Evolutionary conservation across 2,797 vertebrate genomes (phyloP), one percentile per base, ranked within the genome.

Genomic region (Chelonia mydas): DNA sequence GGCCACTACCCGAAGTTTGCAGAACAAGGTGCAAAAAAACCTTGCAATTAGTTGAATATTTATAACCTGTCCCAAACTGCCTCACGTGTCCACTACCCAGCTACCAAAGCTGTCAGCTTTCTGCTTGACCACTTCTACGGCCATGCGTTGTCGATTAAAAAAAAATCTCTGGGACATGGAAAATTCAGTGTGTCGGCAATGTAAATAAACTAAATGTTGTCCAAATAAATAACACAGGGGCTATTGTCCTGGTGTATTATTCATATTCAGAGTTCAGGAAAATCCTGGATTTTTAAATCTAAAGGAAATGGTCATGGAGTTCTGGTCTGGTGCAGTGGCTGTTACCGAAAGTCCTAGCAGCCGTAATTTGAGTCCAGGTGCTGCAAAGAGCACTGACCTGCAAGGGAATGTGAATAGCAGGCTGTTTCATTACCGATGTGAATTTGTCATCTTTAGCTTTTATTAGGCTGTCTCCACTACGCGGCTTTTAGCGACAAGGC

Each of bases 51-150:
- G 77, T 54, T 51, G 28, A 47, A 5, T 61, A 21, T 51, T 83
- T 28, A 8, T 2, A 0, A 0, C 1, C 1, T 47, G 61, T 90
- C 57, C n/a, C 41, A 1, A 28, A 81, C 50, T 31, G 61, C 21
- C 1, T 54, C 17, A 59, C 72, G 54, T 50, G 31, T 27, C 15
- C 15, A 23, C 25, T 31, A 2, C 19, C 15, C 28, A 31, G 57
- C 27, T 41, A 55, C 15, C 57, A 50, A 49, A 37, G 59, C 27
- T 37, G 27, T 25, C 5, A 16, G 74, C 28, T 37, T 79, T 72
- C 77, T 47, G 86, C 11, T 53, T 28, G 0, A 2, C 2, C 84
- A 9, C n/a, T 28, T 57, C 0, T 47, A n/a, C 80, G 90, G 50
- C 19, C 47, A 12, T 1, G 1, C 0, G 0, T 28, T 49, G 12